These are phyloP conservation scores for Homarus americanus DNA, from an alignment of 1,140 invertebrate genomes.

Conservation along the genomic window DNA sequence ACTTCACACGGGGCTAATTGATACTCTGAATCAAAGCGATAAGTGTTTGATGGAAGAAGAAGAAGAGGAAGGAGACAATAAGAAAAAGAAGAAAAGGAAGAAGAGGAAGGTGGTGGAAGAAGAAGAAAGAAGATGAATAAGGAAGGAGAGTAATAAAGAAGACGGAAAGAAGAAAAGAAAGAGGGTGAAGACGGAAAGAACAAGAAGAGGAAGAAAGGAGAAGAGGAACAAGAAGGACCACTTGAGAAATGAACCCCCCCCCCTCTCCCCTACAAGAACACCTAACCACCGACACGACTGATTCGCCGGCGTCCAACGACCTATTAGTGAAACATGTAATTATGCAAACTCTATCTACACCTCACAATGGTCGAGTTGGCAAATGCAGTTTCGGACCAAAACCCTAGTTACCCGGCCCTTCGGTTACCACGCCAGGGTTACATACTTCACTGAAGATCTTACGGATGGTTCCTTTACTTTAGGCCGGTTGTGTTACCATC, in stretches of 20 bases:
- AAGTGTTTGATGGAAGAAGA: too few relatives aligned
- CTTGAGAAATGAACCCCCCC: too few relatives aligned
- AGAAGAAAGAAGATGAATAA: background rate
- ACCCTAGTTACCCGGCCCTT: background rate
- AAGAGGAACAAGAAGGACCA: background rate
- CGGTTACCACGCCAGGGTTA: background rate
- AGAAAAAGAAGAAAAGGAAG: background rate
- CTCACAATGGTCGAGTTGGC: slow-evolving; percentile 33
- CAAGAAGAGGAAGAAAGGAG: background rate
- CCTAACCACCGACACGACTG: slow-evolving; percentile 4
- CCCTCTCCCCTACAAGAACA: too few relatives aligned
- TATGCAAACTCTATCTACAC: slow-evolving; percentile 56
- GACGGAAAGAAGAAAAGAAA: background rate
- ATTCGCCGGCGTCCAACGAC: slow-evolving; percentile 46
- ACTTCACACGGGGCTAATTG: too few relatives aligned
- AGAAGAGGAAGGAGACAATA: background rate
- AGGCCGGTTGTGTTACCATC: background rate
- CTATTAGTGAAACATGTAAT: slow-evolving; percentile 71
- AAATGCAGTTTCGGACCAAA: background rate
- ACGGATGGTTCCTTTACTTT: background rate
- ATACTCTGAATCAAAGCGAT: background rate
- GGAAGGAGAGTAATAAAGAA: background rate
- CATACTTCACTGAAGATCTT: too few relatives aligned
- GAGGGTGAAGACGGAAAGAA: background rate
- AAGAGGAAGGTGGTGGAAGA: background rate